Percentiles rank a stretch among this genome's conserved stretches.
Conservation (phyloP, 2,888 invertebrate species). For the Drosophila lutescens region DNA sequence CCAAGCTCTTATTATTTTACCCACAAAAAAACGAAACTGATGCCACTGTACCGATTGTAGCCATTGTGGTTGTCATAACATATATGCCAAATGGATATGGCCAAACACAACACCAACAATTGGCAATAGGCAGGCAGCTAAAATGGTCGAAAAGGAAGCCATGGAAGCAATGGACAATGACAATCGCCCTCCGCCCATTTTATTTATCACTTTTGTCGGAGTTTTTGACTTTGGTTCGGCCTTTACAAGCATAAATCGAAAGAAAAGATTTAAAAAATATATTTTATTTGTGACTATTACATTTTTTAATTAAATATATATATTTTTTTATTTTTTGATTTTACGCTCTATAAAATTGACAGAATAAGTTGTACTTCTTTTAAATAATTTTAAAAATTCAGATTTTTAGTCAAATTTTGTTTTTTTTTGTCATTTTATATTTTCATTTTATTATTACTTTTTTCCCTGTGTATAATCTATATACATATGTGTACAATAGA, state of each 20-base stretch:
- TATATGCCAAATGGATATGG: conserved; percentile 7
- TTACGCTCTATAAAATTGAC: no score
- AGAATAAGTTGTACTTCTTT: no score
- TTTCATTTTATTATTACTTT: background rate
- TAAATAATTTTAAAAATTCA: no score
- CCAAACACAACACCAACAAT: conserved; percentile 5
- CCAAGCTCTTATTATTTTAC: background rate
- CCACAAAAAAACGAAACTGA: background rate
- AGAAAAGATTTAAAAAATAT: no score
- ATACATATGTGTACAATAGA: background rate
- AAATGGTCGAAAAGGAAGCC: conserved; percentile 4
- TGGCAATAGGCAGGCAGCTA: conserved; percentile 3
- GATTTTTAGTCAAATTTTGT: no score
- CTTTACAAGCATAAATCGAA: background rate
- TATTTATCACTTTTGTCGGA: conserved; percentile 65
- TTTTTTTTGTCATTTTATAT: no score
- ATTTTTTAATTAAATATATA: no score
- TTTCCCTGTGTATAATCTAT: background rate
- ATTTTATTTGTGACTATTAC: no score
- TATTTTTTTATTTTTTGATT: no score
- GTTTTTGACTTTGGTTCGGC: conserved; percentile 2
- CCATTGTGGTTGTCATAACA: conserved; percentile 4
- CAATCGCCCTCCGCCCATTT: conserved; percentile 30
- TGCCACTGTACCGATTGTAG: background rate
- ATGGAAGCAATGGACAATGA: conserved; percentile 22